Conservation (phyloP, 2,113 vertebrate genomes). For the Catagonus wagneri region DNA sequence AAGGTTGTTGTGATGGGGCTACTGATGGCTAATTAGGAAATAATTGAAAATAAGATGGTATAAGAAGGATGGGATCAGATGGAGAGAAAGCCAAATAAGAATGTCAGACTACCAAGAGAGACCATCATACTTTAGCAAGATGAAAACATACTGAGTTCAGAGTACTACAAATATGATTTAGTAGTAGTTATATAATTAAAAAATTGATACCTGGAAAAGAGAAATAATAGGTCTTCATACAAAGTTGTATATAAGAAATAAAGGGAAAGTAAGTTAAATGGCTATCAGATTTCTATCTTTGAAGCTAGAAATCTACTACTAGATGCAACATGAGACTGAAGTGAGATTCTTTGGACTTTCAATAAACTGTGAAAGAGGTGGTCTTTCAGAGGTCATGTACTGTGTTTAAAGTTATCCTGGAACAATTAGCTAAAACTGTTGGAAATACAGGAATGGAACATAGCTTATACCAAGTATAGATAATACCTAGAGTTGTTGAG, state of each 20-base stretch:
- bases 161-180: constrained; percentile 11
- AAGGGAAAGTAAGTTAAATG: neutral
- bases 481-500: neutral
- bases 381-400: neutral
- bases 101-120: neutral
- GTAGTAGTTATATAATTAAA: neutral
- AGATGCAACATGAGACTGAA: neutral
- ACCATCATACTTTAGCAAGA: neutral
- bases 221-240: neutral
- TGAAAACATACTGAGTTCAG: neutral
- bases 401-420: constrained; percentile 23
- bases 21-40: neutral
- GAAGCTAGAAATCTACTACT: neutral
- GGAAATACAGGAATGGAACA: neutral
- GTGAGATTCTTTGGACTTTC: neutral
- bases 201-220: neutral
- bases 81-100: neutral
- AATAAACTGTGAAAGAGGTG: constrained; percentile 13
- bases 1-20: neutral
- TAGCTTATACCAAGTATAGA: neutral
- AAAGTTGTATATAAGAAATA: constrained; percentile 44
- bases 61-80: neutral
- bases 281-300: neutral
- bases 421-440: neutral
- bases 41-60: neutral